These are phyloP conservation scores for Tenebrosternarchus preto DNA, from an alignment of 2,113 vertebrate species.

Conservation along the genomic window DNA sequence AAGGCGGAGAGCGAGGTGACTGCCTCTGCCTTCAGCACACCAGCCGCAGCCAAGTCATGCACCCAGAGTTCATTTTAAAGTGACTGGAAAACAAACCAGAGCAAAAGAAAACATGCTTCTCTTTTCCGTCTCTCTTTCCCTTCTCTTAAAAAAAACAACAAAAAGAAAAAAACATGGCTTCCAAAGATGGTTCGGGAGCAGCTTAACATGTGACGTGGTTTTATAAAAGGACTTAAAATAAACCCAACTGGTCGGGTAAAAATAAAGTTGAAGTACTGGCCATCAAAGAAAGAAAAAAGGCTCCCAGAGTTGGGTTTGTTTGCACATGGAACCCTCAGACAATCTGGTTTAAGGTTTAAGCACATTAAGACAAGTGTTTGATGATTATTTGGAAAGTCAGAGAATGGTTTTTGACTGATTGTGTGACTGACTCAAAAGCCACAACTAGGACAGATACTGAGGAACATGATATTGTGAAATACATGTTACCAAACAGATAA, in stretches of 20 bases:
- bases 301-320: conserved; percentile 60
- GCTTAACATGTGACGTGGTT: conserved; percentile 67
- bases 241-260: conserved; percentile 65
- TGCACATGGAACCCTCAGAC: conserved; percentile 48
- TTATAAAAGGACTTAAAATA: conserved; percentile 72
- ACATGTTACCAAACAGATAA: conserved; percentile 4
- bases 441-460: conserved; percentile 29
- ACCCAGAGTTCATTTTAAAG: conserved; percentile 71
- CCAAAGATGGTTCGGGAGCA: conserved; percentile 55
- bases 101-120: conserved; percentile 72
- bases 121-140: conserved; percentile 51
- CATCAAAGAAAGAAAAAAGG: conserved; percentile 42
- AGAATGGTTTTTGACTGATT: conserved; percentile 30
- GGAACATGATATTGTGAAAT: background rate
- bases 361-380: conserved; percentile 45
- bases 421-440: conserved; percentile 29
- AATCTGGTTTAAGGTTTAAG: conserved; percentile 56
- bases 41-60: conserved; percentile 67
- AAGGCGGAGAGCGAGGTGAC: conserved; percentile 52
- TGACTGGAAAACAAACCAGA: conserved; percentile 75
- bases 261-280: conserved; percentile 63
- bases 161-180: conserved; percentile 65
- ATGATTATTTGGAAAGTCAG: conserved; percentile 33
- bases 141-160: conserved; percentile 62
- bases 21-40: conserved; percentile 57